These are phyloP conservation scores for Leucopsar rothschildi DNA, from an alignment of 2,113 vertebrate genomes.

Conservation along the genomic window DNA sequence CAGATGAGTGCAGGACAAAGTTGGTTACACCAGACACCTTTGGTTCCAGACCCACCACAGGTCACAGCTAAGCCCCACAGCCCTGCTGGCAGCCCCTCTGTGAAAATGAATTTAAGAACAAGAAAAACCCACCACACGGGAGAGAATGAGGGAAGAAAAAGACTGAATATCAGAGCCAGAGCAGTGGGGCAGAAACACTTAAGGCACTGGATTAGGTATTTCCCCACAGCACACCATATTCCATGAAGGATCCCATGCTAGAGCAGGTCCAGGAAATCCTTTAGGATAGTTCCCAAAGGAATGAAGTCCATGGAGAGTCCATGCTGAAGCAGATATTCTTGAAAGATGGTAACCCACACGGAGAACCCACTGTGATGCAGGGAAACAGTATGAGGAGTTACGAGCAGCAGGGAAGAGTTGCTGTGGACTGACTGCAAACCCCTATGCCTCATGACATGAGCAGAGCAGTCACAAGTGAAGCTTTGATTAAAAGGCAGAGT, in stretches of 20 bases:
- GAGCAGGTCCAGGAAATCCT: background rate
- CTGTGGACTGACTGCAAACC: background rate
- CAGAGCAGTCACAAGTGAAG: background rate
- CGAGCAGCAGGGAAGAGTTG: background rate
- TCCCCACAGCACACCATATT: background rate
- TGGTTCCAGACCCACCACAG: accelerated
- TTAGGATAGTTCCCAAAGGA: background rate
- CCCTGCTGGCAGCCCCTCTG: background rate
- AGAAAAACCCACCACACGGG: background rate
- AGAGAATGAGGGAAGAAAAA: background rate
- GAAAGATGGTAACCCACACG: background rate
- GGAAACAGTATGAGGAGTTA: background rate
- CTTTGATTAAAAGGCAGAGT: background rate
- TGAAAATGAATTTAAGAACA: background rate
- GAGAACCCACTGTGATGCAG: background rate
- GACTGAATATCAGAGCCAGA: background rate
- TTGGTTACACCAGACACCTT: accelerated
- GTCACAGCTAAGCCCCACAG: background rate
- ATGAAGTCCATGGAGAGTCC: background rate
- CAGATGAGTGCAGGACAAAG: background rate
- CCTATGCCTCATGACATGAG: background rate
- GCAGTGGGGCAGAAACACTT: background rate
- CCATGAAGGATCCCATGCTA: accelerated
- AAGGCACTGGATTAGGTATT: background rate
- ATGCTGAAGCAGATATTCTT: background rate